A percentile compares a stretch with the other conserved stretches of the same genome.
Conservation (phyloP, 2,888 invertebrate species). For the Serripes groenlandicus region DNA sequence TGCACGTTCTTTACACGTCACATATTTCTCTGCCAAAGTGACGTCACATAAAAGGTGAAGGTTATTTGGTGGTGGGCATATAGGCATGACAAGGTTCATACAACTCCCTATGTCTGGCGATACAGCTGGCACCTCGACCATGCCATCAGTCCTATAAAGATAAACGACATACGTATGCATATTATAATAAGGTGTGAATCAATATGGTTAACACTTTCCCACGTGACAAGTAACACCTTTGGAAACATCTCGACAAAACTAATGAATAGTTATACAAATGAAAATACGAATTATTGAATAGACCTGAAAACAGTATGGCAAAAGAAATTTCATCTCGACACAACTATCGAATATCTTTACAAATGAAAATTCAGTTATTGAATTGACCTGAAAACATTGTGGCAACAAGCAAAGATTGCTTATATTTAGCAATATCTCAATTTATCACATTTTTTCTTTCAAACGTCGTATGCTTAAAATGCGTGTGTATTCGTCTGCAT, state of each 20-base stretch:
- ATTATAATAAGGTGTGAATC: neutral
- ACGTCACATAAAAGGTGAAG: constrained; percentile 52
- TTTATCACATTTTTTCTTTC: too few species aligned
- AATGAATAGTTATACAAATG: neutral
- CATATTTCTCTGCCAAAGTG: neutral
- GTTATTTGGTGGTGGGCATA: constrained; percentile 49
- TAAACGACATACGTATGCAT: neutral
- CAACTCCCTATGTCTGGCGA: constrained; percentile 8
- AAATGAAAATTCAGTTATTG: too few species aligned
- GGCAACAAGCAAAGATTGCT: too few species aligned
- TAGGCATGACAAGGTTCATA: constrained; percentile 32
- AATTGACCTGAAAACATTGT: too few species aligned
- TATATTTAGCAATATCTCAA: too few species aligned
- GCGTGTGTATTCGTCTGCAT: too few species aligned
- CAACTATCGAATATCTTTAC: neutral
- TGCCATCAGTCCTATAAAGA: constrained; percentile 11
- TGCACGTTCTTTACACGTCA: constrained; percentile 44
- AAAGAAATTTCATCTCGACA: neutral
- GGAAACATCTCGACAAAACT: neutral
- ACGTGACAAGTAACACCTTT: too few species aligned
- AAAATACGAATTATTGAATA: too few species aligned
- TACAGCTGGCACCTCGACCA: neutral
- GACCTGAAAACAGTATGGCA: too few species aligned
- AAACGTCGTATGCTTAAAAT: too few species aligned
- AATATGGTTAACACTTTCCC: neutral